phyloP scores from a whole-genome alignment of 2,797 vertebrate species.

The Syndactyla subalaris region DNA sequence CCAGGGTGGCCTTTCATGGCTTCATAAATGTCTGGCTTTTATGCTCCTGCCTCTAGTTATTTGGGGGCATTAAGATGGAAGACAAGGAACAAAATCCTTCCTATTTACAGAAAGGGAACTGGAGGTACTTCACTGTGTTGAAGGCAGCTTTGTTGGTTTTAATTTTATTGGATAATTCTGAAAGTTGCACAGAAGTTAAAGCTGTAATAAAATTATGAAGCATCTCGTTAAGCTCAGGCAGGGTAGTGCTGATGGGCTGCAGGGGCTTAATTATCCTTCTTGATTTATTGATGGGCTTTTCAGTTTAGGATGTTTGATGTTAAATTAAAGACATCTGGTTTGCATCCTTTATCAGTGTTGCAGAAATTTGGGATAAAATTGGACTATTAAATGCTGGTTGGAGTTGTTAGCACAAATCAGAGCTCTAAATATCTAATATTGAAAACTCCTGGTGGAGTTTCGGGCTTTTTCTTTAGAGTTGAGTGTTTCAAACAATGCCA shows the following conservation, averaged over 20 bases:
- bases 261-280: constrained; percentile 12
- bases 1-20: background rate
- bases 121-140: background rate
- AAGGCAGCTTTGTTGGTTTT: constrained; percentile 4
- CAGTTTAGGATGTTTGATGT: background rate
- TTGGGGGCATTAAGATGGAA: background rate
- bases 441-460: background rate
- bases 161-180: background rate
- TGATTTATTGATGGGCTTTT: constrained; percentile 41
- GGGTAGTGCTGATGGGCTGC: background rate
- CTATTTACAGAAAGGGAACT: background rate
- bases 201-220: constrained; percentile 31
- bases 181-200: constrained; percentile 39
- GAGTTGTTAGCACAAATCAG: background rate
- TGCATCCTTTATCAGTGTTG: background rate
- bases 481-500: background rate
- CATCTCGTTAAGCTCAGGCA: constrained; percentile 20
- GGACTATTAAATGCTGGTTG: background rate
- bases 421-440: background rate
- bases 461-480: background rate
- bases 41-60: background rate
- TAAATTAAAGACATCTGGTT: constrained; percentile 41
- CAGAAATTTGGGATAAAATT: background rate
- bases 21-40: background rate
- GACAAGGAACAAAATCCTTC: background rate